Percentiles rank a stretch among this genome's conserved stretches.
These are phyloP conservation scores for Axea sp. DNA, from an alignment of 2,888 invertebrate genomes.

Conservation along the genomic window DNA sequence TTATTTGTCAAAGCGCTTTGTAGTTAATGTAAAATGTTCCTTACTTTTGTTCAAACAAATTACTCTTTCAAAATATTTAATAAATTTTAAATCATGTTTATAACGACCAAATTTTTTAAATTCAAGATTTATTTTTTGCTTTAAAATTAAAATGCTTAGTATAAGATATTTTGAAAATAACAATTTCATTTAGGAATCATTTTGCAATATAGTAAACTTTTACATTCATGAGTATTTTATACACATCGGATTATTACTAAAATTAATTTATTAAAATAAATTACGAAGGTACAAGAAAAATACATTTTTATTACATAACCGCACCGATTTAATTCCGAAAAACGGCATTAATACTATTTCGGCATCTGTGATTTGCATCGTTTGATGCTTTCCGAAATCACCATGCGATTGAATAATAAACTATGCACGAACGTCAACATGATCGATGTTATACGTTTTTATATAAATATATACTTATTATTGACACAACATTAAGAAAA, in stretches of 20 bases:
- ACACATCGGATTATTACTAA: conserved; percentile 68
- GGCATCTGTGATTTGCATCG: conserved; percentile 58
- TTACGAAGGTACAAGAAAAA: conserved; percentile 71
- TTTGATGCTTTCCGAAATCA: conserved; percentile 41
- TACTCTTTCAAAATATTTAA: too few species aligned
- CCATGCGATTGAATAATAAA: conserved; percentile 44
- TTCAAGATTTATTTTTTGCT: too few species aligned
- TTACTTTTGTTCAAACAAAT: too few species aligned
- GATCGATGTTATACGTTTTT: conserved; percentile 37
- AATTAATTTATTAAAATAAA: conserved; percentile 74
- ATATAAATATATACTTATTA: conserved; percentile 63
- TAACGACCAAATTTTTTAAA: too few species aligned
- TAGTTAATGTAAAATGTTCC: conserved; percentile 24
- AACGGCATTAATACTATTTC: conserved; percentile 72
- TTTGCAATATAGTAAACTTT: conserved; percentile 39
- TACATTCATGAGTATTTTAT: conserved; percentile 55
- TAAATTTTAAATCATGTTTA: too few species aligned
- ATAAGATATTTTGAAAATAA: too few species aligned
- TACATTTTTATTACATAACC: conserved; percentile 68
- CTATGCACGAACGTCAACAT: conserved; percentile 54
- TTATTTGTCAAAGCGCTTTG: conserved; percentile 57
- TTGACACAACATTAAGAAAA: conserved; percentile 57
- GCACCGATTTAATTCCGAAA: conserved; percentile 68
- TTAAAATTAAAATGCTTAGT: too few species aligned
- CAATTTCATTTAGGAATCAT: too few species aligned